A percentile compares a stretch with the other conserved stretches of the same genome.
Evolutionary conservation across 2,797 vertebrate species (phyloP).

Genomic region (Hydrophis major): DNA sequence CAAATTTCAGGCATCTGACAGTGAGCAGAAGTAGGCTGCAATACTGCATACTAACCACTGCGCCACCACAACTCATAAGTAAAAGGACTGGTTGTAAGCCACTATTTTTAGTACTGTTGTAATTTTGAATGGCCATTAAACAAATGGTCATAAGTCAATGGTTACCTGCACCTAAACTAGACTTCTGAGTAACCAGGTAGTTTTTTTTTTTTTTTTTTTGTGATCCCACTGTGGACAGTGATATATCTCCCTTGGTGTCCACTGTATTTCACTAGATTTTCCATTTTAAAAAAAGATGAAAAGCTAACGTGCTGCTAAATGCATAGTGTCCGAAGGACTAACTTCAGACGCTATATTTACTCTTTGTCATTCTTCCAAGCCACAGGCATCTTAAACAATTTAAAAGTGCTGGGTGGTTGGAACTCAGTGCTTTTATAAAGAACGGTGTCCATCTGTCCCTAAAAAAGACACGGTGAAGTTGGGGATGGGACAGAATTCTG

Average conservation of each 20-base stretch:
- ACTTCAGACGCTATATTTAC: neutral
- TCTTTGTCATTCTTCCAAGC: neutral
- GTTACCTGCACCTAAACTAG: neutral
- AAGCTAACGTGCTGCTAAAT: neutral
- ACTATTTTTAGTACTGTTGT: neutral
- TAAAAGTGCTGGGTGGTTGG: neutral
- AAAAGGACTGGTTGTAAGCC: neutral
- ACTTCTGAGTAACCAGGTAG: neutral
- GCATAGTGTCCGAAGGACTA: neutral
- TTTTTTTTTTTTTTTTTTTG: neutral
- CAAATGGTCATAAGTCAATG: neutral
- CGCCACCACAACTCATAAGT: neutral
- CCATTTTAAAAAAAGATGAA: neutral
- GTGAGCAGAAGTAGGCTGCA: too few relatives aligned
- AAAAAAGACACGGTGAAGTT: neutral
- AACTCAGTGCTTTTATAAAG: neutral
- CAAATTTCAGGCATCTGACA: too few relatives aligned
- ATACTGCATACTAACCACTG: too few relatives aligned
- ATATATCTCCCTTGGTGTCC: neutral
- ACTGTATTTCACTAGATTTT: neutral
- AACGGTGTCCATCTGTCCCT: neutral
- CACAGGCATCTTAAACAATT: neutral
- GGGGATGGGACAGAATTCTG: neutral
- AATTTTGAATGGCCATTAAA: neutral
- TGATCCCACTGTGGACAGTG: neutral